phyloP scores from a whole-genome alignment of 2,888 invertebrate genomes.

The Oscheius myriophilus region DNA sequence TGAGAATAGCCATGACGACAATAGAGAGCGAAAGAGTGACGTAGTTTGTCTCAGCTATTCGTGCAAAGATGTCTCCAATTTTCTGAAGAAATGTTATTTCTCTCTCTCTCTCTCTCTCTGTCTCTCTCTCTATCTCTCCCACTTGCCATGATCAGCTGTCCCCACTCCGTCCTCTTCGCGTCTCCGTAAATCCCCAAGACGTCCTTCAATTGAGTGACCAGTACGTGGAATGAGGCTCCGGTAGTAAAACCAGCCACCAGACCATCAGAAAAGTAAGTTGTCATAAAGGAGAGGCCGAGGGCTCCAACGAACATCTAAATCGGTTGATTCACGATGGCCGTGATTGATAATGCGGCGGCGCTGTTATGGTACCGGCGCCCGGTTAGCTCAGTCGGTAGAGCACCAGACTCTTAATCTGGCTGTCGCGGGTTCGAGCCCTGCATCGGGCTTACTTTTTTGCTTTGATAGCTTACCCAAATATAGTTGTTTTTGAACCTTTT shows the following conservation, averaged over 20 bases:
- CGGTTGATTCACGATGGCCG: not conserved
- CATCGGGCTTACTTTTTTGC: constrained; percentile 57
- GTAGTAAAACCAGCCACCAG: constrained; percentile 72
- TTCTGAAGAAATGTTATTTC: constrained; percentile 22
- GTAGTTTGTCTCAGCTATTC: constrained; percentile 21
- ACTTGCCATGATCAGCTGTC: constrained; percentile 37
- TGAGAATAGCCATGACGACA: constrained; percentile 1
- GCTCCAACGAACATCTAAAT: constrained; percentile 81
- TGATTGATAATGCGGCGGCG: not conserved
- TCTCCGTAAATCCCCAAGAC: constrained; percentile 66
- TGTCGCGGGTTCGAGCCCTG: constrained; percentile 70
- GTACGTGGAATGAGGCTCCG: constrained; percentile 74
- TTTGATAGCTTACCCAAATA: not conserved
- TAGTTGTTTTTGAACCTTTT: not conserved
- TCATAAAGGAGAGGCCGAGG: constrained; percentile 74
- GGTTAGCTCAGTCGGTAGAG: constrained; percentile 70
- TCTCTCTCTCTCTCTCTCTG: constrained; percentile 25
- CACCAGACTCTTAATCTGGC: constrained; percentile 70
- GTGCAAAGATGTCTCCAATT: not conserved
- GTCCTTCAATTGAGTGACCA: constrained; percentile 73
- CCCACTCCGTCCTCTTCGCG: constrained; percentile 44
- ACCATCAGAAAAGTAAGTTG: constrained; percentile 68
- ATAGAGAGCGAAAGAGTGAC: constrained; percentile 42
- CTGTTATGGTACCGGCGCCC: constrained; percentile 33
- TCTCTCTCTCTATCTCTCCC: too few relatives aligned